Evolutionary conservation across 1,140 invertebrate genomes (phyloP).

Genomic region (Drosophila pectinifera): DNA sequence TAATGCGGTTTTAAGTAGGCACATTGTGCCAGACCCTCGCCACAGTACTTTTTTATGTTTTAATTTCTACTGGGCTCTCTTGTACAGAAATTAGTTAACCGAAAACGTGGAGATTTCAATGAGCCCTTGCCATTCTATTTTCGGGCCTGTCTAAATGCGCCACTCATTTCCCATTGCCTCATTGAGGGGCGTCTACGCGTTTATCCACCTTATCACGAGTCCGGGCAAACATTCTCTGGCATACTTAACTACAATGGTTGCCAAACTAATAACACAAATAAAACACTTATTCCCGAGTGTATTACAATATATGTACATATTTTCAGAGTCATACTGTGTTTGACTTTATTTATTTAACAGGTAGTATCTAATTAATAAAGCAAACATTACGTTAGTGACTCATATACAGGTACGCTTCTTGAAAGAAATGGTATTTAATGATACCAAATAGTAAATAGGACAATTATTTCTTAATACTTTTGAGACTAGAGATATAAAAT

Average conservation of each 20-base stretch:
- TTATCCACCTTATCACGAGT: constrained; percentile 7
- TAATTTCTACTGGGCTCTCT: constrained; percentile 28
- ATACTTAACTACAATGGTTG: neutral
- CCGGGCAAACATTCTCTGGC: constrained; percentile 17
- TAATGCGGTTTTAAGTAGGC: constrained; percentile 70
- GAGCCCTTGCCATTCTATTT: constrained; percentile 3
- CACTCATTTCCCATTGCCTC: constrained; percentile 38
- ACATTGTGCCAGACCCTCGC: constrained; percentile 28
- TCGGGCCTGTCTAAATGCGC: constrained; percentile 28
- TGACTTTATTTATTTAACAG: neutral
- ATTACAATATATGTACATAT: neutral
- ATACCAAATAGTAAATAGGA: too few relatives aligned
- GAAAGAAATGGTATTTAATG: too few relatives aligned
- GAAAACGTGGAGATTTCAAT: constrained; percentile 6
- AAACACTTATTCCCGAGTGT: neutral
- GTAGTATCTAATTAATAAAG: neutral
- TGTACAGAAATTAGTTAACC: constrained; percentile 18
- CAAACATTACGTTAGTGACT: constrained; percentile 1
- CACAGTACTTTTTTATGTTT: constrained; percentile 40
- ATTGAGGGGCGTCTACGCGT: constrained; percentile 30
- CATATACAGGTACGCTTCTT: neutral
- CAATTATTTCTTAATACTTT: too few relatives aligned
- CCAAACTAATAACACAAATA: constrained; percentile 1
- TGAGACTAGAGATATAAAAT: too few relatives aligned
- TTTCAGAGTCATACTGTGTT: neutral